A percentile compares a stretch with the other conserved stretches of the same genome.
These are phyloP conservation scores for Invenusta paracnida DNA, from an alignment of 2,888 invertebrate species.

Conservation along the genomic window DNA sequence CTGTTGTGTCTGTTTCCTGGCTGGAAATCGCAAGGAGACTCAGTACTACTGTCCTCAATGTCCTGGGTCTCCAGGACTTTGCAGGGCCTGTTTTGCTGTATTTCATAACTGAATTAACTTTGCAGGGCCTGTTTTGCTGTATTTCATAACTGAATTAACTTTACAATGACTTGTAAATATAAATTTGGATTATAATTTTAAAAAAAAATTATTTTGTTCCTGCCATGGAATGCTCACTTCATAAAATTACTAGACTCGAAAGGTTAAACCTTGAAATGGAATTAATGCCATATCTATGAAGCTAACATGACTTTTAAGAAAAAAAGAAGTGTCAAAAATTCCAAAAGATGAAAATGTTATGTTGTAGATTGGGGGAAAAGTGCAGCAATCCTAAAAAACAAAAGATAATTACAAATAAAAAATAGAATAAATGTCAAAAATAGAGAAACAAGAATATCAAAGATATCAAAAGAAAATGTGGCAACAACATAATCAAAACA, in stretches of 20 bases:
- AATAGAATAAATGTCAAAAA: no score
- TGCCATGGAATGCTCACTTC: not conserved
- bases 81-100: constrained; percentile 12
- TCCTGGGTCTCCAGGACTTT: constrained; percentile 20
- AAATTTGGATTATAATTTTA: constrained; percentile 15
- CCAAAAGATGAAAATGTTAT: no score
- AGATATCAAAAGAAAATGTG: no score
- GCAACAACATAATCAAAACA: no score
- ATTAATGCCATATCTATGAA: no score
- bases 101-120: constrained; percentile 29
- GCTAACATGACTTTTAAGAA: no score
- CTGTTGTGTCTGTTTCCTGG: not conserved
- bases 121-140: constrained; percentile 18
- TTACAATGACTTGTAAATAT: not conserved
- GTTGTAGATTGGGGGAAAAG: no score
- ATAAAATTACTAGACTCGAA: not conserved
- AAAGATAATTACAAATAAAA: no score
- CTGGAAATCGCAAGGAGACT: not conserved
- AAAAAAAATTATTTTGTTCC: not conserved
- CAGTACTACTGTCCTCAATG: not conserved
- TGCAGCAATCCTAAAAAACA: no score
- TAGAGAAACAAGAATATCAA: no score
- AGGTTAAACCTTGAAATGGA: no score
- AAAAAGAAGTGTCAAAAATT: no score
- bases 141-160: constrained; percentile 26